Conservation (phyloP, 2,888 invertebrate genomes). For the Drosophila aldrichi region DNA sequence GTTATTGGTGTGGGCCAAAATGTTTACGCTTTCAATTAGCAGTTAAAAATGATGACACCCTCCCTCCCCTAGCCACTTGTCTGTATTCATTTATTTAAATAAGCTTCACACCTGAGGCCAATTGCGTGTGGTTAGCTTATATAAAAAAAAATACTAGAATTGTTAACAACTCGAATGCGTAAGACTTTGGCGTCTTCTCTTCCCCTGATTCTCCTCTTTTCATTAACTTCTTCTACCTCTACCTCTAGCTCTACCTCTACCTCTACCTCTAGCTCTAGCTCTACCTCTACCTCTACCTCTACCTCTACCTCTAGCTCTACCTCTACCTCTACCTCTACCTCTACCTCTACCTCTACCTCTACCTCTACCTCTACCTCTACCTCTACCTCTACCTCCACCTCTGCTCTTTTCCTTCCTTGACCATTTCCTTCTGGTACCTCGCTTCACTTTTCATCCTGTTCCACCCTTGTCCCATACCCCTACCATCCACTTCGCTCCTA, state of each 20-base stretch:
- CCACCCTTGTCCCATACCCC: no score
- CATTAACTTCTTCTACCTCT: no score
- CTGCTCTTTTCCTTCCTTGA: neutral
- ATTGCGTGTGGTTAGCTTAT: slow-evolving; percentile 13
- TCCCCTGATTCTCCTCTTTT: neutral
- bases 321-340: neutral
- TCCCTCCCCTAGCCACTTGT: no score
- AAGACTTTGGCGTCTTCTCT: neutral
- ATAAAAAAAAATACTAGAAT: neutral
- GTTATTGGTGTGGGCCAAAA: slow-evolving; percentile 5
- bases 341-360: neutral
- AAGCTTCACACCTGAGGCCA: slow-evolving; percentile 21
- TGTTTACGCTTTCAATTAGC: slow-evolving; percentile 71
- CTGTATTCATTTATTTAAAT: neutral
- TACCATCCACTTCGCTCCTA: neutral
- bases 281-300: neutral
- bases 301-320: neutral
- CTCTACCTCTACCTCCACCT: neutral
- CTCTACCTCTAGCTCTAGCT: neutral
- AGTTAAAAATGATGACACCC: slow-evolving; percentile 60
- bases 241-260: neutral
- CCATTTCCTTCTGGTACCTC: neutral
- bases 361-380: neutral
- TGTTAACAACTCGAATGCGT: slow-evolving; percentile 25
- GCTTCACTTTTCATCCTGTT: neutral